Evolutionary conservation across 35 echinoderm and acorn worm genomes (phyloP).

Genomic region (Lytechinus pictus): DNA sequence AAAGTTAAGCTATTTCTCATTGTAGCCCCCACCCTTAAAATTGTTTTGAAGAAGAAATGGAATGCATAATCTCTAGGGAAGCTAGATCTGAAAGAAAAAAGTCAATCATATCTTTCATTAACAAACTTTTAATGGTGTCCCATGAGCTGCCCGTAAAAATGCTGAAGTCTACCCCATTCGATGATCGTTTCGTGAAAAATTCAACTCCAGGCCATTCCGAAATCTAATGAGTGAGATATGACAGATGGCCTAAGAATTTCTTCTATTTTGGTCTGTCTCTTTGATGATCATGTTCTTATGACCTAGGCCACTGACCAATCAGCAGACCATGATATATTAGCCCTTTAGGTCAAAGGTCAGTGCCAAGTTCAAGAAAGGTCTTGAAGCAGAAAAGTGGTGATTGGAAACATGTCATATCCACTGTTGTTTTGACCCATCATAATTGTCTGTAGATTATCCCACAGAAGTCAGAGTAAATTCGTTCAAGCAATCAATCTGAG

Average conservation of each 20-base stretch:
- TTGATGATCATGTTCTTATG: background rate
- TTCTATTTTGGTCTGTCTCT: background rate
- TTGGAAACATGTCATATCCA: constrained; percentile 12
- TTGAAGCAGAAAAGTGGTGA: constrained; percentile 18
- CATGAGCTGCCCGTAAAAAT: background rate
- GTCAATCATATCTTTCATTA: background rate
- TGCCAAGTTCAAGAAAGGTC: background rate
- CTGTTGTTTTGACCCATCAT: background rate
- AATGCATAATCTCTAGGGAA: background rate
- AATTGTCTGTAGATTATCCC: background rate
- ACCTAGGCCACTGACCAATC: background rate
- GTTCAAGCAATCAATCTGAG: background rate
- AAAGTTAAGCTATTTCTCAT: too few species aligned
- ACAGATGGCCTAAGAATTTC: background rate
- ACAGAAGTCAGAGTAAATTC: background rate
- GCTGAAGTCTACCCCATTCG: background rate
- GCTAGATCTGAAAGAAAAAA: background rate
- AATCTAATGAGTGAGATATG: background rate
- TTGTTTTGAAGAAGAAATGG: background rate
- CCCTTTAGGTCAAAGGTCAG: background rate
- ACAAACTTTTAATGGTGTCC: background rate
- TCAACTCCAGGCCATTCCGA: background rate
- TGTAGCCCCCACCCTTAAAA: background rate
- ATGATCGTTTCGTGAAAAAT: background rate
- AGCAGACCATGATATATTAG: background rate